These are phyloP conservation scores for Grallaria varia DNA, from an alignment of 2,113 vertebrate species.

Conservation along the genomic window DNA sequence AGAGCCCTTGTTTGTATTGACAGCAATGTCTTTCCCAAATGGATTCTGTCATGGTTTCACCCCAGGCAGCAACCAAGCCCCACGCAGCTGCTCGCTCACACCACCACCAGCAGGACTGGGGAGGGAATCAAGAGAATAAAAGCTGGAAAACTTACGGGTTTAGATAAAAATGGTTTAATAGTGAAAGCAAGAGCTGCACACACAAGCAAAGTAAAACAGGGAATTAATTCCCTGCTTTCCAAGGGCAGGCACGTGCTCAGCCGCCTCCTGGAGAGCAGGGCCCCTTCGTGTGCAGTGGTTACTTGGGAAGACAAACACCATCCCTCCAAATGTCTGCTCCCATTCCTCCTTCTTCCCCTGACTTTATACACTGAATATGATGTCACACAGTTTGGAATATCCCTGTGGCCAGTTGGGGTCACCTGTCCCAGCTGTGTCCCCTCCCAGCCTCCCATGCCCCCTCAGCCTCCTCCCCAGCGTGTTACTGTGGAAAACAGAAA, in stretches of 20 bases:
- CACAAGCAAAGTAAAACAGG: neutral
- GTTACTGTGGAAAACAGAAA: neutral
- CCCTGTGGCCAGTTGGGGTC: neutral
- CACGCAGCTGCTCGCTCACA: neutral
- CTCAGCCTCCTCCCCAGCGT: fast-evolving
- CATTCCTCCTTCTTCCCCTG: neutral
- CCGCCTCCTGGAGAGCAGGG: neutral
- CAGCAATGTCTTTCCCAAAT: neutral
- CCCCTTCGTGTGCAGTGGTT: neutral
- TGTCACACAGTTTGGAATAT: neutral
- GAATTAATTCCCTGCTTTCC: neutral
- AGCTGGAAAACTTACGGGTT: neutral
- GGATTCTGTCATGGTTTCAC: neutral
- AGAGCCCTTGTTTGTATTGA: neutral
- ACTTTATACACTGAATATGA: neutral
- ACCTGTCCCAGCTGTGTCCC: neutral
- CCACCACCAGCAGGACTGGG: neutral
- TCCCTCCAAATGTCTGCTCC: neutral
- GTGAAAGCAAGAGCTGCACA: fast-evolving
- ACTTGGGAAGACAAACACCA: neutral
- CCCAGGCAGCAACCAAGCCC: neutral
- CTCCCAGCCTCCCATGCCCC: fast-evolving
- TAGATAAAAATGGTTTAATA: neutral
- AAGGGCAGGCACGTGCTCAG: neutral
- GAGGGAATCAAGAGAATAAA: neutral